Percentiles rank a stretch among this genome's conserved stretches.
phyloP scores from a whole-genome alignment of 2,797 vertebrate species.

The Buceros bicornis region DNA sequence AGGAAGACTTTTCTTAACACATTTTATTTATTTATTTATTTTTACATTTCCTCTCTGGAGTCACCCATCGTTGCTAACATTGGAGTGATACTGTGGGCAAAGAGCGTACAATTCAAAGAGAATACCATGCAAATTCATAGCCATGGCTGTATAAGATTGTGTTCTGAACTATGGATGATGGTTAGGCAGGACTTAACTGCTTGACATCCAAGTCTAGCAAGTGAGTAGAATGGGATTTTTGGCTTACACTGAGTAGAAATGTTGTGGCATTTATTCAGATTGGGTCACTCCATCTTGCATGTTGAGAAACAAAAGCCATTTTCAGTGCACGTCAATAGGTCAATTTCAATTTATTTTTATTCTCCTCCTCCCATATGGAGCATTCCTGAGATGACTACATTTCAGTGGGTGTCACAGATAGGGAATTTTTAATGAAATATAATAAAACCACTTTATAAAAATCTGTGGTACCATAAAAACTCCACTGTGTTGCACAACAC shows the following conservation, averaged over 20 bases:
- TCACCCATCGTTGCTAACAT: not conserved
- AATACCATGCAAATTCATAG: not conserved
- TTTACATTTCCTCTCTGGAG: not conserved
- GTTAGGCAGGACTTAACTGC: not conserved
- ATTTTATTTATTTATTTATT: not conserved
- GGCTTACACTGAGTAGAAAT: not conserved
- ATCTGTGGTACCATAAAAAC: not conserved
- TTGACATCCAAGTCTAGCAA: not conserved
- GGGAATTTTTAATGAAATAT: conserved; percentile 6
- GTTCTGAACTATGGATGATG: not conserved
- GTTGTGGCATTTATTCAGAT: not conserved
- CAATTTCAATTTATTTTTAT: not conserved
- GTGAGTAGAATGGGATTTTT: not conserved
- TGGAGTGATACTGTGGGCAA: not conserved
- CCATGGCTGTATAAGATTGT: not conserved
- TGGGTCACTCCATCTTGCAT: not conserved
- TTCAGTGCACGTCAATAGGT: not conserved
- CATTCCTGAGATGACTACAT: not conserved
- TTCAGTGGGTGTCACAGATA: not conserved
- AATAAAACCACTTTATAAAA: not conserved
- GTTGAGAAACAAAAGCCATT: not conserved
- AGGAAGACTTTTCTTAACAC: not conserved
- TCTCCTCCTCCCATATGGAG: not conserved
- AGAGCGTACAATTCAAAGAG: not conserved
- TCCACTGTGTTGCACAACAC: not conserved